These are phyloP conservation scores for Siniperca scherzeri DNA, from an alignment of 2,797 vertebrate genomes.

Conservation along the genomic window DNA sequence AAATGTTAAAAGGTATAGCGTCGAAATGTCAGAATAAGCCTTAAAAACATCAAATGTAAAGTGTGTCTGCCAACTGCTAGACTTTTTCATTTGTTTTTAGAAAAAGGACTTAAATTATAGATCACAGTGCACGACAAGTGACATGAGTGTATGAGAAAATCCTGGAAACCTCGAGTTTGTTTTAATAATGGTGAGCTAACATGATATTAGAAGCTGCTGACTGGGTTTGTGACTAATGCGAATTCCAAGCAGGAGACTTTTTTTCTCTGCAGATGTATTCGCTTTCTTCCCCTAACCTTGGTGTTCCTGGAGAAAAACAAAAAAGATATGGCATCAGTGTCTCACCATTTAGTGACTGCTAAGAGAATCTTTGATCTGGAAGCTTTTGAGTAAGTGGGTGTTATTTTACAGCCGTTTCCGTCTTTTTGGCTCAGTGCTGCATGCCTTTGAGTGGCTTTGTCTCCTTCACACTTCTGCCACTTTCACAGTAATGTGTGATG, in stretches of 20 bases:
- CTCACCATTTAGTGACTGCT: constrained; percentile 22
- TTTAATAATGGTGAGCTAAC: background rate
- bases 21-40: background rate
- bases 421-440: constrained; percentile 37
- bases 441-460: constrained; percentile 43
- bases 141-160: background rate
- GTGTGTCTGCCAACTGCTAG: background rate
- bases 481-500: constrained; percentile 61
- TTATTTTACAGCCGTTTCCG: constrained; percentile 56
- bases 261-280: constrained; percentile 5
- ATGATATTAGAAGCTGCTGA: background rate
- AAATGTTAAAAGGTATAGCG: background rate
- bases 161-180: background rate
- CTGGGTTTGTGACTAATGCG: background rate
- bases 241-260: background rate
- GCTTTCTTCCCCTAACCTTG: constrained; percentile 29
- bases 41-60: background rate
- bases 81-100: background rate
- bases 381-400: constrained; percentile 27
- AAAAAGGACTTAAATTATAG: background rate
- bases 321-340: constrained; percentile 30
- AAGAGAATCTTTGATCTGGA: constrained; percentile 39
- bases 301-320: constrained; percentile 11
- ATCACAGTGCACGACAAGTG: background rate
- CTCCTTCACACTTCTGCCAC: constrained; percentile 61